Evolutionary conservation across 2,888 invertebrate species (phyloP), one percentile per base, ranked within the genome.

Genomic region (Anticlea derivata): DNA sequence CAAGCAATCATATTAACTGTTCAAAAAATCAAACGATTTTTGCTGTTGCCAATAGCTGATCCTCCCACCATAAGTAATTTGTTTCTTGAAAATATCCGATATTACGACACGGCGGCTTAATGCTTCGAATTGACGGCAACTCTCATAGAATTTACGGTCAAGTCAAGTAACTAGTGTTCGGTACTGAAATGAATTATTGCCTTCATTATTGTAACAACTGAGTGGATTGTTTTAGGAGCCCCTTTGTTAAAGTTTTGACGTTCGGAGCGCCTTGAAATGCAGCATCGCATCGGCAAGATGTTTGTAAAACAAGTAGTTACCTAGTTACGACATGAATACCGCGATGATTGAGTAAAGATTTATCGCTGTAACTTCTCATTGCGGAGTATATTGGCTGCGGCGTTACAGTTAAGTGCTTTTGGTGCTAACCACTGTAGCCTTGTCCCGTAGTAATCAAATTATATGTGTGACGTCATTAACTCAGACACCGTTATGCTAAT

Each of bases 401-500:
- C 30, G 22, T 24, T 39, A 27, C n/a, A 35, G 59, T 57, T 65
- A 58, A 61, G 55, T 53, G 59, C 45, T 65, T 51, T 50, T 27
- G 47, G 63, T 70, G 78, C 70, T 80, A 79, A 85, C 71, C 70
- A 73, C 66, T 50, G 49, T 64, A 79, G 68, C 86, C 88, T 87
- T 83, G 85, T 71, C 63, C 72, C 65, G 65, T 61, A 75, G 73
- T 86, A 84, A 88, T 88, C 77, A 82, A 86, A 86, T 88, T 87
- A 86, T 83, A 81, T 70, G 66, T 67, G 69, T 86, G 78, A 82
- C 85, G 82, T 84, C 79, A 86, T 66, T 62, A 55, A 60, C 70
- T 76, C 67, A 70, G 73, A 65, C 75, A 75, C 70, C 60, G 70
- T 65, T 75, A 74, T 75, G 78, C 69, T 83, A 87, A 87, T 87